Percentiles rank a stretch among this genome's conserved stretches.
Evolutionary conservation across 2,888 invertebrate genomes (phyloP).

Genomic region (Leucania comma): DNA sequence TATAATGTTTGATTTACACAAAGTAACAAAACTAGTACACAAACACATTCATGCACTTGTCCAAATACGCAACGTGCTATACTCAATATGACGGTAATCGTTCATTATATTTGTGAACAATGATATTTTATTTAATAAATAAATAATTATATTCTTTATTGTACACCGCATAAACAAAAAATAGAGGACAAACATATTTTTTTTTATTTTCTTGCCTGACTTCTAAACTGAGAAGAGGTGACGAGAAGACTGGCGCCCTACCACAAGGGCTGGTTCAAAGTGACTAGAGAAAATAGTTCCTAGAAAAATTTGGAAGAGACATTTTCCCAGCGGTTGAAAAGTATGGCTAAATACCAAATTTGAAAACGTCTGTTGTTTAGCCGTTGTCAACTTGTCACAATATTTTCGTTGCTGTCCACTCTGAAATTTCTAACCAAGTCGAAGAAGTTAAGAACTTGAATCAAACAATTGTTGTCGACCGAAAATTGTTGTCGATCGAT

Average conservation of each 20-base stretch:
- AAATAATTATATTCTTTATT: too few relatives aligned
- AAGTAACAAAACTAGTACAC: not conserved
- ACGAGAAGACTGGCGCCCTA: too few relatives aligned
- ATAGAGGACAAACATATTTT: too few relatives aligned
- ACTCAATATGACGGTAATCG: not conserved
- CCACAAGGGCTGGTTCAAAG: too few relatives aligned
- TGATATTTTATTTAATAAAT: too few relatives aligned
- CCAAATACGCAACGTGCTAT: constrained; percentile 12
- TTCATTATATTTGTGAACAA: not conserved
- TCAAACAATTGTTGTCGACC: constrained; percentile 48
- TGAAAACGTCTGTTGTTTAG: constrained; percentile 9
- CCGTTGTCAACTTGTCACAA: constrained; percentile 21
- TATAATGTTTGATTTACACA: constrained; percentile 10
- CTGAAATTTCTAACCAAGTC: constrained; percentile 35
- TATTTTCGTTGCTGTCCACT: constrained; percentile 38
- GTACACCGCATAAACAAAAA: too few relatives aligned
- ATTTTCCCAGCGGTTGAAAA: too few relatives aligned
- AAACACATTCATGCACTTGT: constrained; percentile 17
- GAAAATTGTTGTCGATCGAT: constrained; percentile 58
- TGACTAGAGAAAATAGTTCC: too few relatives aligned
- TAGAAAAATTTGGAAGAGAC: too few relatives aligned
- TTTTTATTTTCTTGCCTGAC: too few relatives aligned
- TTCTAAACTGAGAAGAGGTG: not conserved
- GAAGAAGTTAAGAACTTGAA: constrained; percentile 54
- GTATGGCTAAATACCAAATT: too few relatives aligned